These are phyloP conservation scores for Zophobas atratus DNA, from an alignment of 1,140 invertebrate genomes.

Conservation along the genomic window DNA sequence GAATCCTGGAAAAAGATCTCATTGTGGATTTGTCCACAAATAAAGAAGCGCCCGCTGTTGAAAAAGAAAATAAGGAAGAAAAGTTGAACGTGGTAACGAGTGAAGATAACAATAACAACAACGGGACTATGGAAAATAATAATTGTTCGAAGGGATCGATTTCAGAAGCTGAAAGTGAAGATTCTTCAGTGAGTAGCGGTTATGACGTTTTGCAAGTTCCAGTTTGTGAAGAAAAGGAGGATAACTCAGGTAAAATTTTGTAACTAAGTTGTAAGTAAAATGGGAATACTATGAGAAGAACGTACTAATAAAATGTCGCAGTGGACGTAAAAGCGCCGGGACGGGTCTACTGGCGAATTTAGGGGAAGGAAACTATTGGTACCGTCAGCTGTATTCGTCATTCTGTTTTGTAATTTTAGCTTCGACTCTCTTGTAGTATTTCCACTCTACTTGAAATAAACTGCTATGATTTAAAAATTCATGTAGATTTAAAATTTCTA, in stretches of 20 bases:
- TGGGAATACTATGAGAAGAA: too few relatives aligned
- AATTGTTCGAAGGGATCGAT: conserved; percentile 11
- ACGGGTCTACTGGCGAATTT: too few relatives aligned
- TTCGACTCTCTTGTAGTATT: too few relatives aligned
- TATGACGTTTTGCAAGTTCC: conserved; percentile 22
- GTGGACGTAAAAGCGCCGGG: too few relatives aligned
- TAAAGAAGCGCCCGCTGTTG: not conserved
- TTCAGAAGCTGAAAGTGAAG: conserved; percentile 14
- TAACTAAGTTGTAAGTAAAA: too few relatives aligned
- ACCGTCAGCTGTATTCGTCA: too few relatives aligned
- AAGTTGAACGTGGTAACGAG: not conserved
- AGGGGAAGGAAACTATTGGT: too few relatives aligned
- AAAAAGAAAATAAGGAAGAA: conserved; percentile 8
- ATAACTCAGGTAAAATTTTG: not conserved
- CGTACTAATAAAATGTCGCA: too few relatives aligned
- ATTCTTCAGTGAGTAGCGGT: conserved; percentile 29
- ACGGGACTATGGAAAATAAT: conserved; percentile 5
- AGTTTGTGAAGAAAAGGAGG: conserved; percentile 14
- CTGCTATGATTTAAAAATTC: not conserved
- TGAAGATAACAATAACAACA: conserved; percentile 10
- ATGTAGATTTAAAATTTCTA: not conserved
- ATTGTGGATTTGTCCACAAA: conserved; percentile 39
- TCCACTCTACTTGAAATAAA: too few relatives aligned
- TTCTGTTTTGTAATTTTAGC: too few relatives aligned
- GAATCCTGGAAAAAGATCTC: conserved; percentile 31